A percentile compares a stretch with the other conserved stretches of the same genome.
Conservation (phyloP, 92 coral and sea anemone species). For the Epizoanthus illoricatus region DNA sequence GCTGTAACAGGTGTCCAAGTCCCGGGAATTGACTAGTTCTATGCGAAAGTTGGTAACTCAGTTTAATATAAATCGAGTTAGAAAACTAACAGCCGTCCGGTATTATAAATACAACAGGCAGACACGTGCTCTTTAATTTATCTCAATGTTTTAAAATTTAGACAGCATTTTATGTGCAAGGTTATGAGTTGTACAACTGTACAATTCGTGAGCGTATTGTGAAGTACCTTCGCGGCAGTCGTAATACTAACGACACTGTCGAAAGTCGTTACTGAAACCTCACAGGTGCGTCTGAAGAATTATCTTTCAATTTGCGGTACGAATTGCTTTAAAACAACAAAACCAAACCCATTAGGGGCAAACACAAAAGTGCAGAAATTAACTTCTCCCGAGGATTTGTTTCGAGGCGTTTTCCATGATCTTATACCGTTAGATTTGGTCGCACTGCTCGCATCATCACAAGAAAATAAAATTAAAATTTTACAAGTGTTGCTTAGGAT, state of each 20-base stretch:
- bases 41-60: background rate
- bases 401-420: slow-evolving; percentile 26
- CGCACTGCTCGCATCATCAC: slow-evolving; percentile 55
- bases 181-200: background rate
- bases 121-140: background rate
- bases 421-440: slow-evolving; percentile 22
- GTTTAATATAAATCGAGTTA: slow-evolving; percentile 1
- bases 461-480: slow-evolving; percentile 70
- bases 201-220: background rate
- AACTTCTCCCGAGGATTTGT: slow-evolving; percentile 19
- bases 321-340: slow-evolving; percentile 16
- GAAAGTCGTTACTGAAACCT: background rate
- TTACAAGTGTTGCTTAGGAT: slow-evolving; percentile 65
- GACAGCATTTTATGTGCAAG: background rate
- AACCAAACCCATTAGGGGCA: slow-evolving; percentile 33
- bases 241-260: background rate
- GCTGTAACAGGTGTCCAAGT: slow-evolving; percentile 19
- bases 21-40: slow-evolving; percentile 22
- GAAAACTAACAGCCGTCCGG: background rate
- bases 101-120: background rate
- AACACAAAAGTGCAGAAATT: slow-evolving; percentile 14
- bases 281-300: slow-evolving; percentile 18
- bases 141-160: background rate
- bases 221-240: background rate
- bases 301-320: slow-evolving; percentile 28